Conservation (phyloP, 2,888 invertebrate species). For the Plebejus argus region DNA sequence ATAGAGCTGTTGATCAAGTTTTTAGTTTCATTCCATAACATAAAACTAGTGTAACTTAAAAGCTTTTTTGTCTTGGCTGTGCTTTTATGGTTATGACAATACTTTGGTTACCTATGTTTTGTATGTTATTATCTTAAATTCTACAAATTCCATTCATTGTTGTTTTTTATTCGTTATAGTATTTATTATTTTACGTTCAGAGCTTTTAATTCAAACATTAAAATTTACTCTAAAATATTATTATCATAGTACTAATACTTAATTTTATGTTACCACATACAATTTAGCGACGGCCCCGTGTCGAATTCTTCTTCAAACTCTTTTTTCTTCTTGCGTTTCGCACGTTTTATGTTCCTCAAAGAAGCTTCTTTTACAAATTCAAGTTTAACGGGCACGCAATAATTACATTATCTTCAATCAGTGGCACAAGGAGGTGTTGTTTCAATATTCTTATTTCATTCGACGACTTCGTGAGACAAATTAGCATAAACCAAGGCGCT, state of each 20-base stretch:
- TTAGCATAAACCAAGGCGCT: slow-evolving; percentile 39
- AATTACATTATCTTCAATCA: slow-evolving; percentile 25
- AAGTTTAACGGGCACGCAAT: slow-evolving; percentile 11
- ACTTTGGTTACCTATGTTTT: slow-evolving; percentile 5
- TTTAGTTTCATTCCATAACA: slow-evolving; percentile 8
- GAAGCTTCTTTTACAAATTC: not conserved
- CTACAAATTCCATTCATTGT: not conserved
- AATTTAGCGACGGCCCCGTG: not conserved
- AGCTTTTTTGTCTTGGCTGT: not conserved
- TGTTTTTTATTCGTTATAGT: not conserved
- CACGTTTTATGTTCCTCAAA: not conserved
- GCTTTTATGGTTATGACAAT: not conserved
- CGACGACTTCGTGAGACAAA: slow-evolving; percentile 41
- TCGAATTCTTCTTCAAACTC: not conserved
- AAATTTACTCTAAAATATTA: too few species aligned
- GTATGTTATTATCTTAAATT: not conserved
- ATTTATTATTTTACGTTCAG: not conserved
- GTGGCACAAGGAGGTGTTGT: slow-evolving; percentile 24
- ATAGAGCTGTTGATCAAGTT: slow-evolving; percentile 17
- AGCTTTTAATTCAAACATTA: not conserved
- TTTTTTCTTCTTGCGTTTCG: not conserved
- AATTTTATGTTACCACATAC: not conserved
- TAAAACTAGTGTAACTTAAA: not conserved
- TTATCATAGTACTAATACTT: not conserved
- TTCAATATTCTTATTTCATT: slow-evolving; percentile 34